These are phyloP conservation scores for Lutraria rhynchaena DNA, from an alignment of 1,140 invertebrate species.

Conservation along the genomic window DNA sequence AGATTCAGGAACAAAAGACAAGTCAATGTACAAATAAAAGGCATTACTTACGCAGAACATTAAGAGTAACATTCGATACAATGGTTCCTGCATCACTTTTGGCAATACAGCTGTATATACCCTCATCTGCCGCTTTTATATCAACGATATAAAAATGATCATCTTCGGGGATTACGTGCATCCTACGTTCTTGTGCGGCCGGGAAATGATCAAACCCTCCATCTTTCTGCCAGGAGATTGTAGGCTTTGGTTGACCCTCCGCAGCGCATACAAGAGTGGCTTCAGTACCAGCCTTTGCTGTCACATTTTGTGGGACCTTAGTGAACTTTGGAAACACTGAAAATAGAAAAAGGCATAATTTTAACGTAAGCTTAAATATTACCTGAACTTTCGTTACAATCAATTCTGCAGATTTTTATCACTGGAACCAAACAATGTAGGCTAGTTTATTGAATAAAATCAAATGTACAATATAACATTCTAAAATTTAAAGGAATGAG, in stretches of 20 bases:
- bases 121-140: conserved; percentile 93
- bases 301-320: conserved; percentile 92
- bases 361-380: too few relatives aligned
- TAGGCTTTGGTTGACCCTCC: conserved; percentile 92
- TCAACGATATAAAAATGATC: conserved; percentile 96
- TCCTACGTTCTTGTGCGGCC: conserved; percentile 94
- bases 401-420: too few relatives aligned
- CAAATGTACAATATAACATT: too few relatives aligned
- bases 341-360: conserved; percentile 71
- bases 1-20: too few relatives aligned
- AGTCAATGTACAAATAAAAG: too few relatives aligned
- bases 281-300: conserved; percentile 91
- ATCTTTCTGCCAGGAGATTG: conserved; percentile 96
- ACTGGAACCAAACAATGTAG: too few relatives aligned
- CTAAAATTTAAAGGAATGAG: too few relatives aligned
- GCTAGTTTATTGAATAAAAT: too few relatives aligned
- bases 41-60: conserved; percentile 90
- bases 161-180: conserved; percentile 95
- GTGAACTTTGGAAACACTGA: conserved; percentile 93
- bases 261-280: conserved; percentile 95
- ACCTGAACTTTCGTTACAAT: too few relatives aligned
- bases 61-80: conserved; percentile 93
- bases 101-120: conserved; percentile 96
- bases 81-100: conserved; percentile 93
- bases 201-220: conserved; percentile 92